phyloP scores from a whole-genome alignment of 2,113 vertebrate genomes.

The Peromyscus maniculatus region DNA sequence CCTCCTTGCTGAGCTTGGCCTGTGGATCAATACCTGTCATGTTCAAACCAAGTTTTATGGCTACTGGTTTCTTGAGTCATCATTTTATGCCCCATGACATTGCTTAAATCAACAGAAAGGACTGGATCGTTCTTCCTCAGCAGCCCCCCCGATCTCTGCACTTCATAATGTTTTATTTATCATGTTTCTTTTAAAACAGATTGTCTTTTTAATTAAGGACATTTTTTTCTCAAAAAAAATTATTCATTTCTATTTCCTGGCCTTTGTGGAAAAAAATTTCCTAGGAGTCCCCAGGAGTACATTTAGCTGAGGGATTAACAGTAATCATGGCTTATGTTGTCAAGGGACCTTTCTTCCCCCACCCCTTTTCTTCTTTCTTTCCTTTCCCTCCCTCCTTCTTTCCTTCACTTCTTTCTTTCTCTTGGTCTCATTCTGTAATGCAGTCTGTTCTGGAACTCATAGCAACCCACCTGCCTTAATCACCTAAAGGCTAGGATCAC shows the following conservation, averaged over 20 bases:
- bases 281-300: not conserved
- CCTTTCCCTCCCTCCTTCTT: not conserved
- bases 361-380: not conserved
- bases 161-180: not conserved
- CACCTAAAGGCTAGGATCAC: not conserved
- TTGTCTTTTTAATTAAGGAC: constrained; percentile 24
- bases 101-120: constrained; percentile 51
- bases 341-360: not conserved
- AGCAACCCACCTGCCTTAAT: not conserved
- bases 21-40: constrained; percentile 58
- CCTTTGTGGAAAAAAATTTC: not conserved
- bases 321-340: not conserved
- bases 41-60: constrained; percentile 25
- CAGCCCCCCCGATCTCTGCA: not conserved
- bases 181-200: not conserved
- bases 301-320: not conserved
- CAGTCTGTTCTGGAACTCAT: not conserved
- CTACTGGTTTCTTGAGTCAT: constrained; percentile 45
- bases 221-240: not conserved
- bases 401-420: not conserved
- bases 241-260: not conserved
- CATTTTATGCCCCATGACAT: constrained; percentile 23
- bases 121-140: constrained; percentile 13
- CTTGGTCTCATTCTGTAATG: not conserved
- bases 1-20: not conserved